Base-by-base conservation (phyloP, 2,888 invertebrate genomes). In the Heliconius hortense region DNA sequence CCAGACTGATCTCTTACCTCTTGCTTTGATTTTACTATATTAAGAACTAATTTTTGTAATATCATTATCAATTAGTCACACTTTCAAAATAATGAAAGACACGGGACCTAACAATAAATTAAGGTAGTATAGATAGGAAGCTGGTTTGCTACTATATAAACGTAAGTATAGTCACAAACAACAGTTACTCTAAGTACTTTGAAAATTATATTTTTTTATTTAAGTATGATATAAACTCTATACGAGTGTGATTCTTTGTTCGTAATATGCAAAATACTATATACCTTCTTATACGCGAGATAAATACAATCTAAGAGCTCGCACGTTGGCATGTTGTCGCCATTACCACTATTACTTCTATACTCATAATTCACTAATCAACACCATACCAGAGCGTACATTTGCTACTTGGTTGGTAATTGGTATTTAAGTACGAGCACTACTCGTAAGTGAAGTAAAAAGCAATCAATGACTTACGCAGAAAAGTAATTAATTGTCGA, bases 191-290 rank as follows among this genome's bases (percentile, higher is more conserved):
- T 43, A 66, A 66, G 66, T 26, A 66, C 7, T 24, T 39, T 66
- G 66, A 43, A 35, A 24, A 66, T 39, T 4, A 43, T 21, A 13
- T 39, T 24, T 43, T 39, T 66, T 39, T 66, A 66, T 24, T 39
- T 24, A 66, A 66, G 15, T 39, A 24, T 43, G 15, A 43, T 39
- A 66, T 66, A 35, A 64, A 35, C 5, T 10, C n/a, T 39, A 64
- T 39, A 64, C n/a, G 24, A 35, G 31, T n/a, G 35, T 64, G 64
- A 64, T 64, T 39, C 24, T 64, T 24, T 64, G 15, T 39, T 64
- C 64, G 13, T 66, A 24, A 66, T 24, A 24, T 66, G 15, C 39
- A 66, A 66, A 39, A 66, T 43, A 64, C 35, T 64, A 24, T 39
- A 66, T 26, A 60, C 60, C 18, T 28, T 26, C 5, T 60, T 60